phyloP scores from a whole-genome alignment of 2,888 invertebrate species.

The Patella ulyssiponensis region DNA sequence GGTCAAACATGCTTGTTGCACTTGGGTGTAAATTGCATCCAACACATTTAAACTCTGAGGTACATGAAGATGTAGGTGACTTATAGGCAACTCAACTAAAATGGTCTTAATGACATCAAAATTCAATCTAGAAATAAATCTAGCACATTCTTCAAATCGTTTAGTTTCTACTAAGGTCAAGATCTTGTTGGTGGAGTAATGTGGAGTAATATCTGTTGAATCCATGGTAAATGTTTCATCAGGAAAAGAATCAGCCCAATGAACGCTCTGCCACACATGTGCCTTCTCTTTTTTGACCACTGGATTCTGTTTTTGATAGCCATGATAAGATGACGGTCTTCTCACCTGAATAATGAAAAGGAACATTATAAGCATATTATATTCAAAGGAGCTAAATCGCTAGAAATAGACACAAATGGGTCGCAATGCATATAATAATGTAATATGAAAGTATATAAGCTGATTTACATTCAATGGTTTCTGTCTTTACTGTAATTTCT shows the following conservation, averaged over 20 bases:
- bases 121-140: slow-evolving; percentile 85
- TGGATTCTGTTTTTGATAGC: too few species aligned
- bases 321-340: too few species aligned
- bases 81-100: slow-evolving; percentile 83
- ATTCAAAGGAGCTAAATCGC: too few species aligned
- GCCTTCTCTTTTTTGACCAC: neutral
- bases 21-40: slow-evolving; percentile 82
- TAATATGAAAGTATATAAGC: too few species aligned
- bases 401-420: too few species aligned
- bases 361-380: too few species aligned
- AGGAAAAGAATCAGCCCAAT: slow-evolving; percentile 56
- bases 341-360: too few species aligned
- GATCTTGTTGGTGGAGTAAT: slow-evolving; percentile 76
- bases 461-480: too few species aligned
- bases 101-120: slow-evolving; percentile 82
- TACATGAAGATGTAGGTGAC: slow-evolving; percentile 88
- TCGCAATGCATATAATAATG: too few species aligned
- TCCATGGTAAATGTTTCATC: slow-evolving; percentile 55
- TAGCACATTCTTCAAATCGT: slow-evolving; percentile 91
- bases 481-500: too few species aligned
- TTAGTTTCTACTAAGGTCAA: slow-evolving; percentile 86
- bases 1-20: slow-evolving; percentile 72
- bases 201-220: slow-evolving; percentile 72
- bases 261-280: slow-evolving; percentile 55
- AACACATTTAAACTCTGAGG: slow-evolving; percentile 89